Evolutionary conservation across 2,113 vertebrate genomes (phyloP), one percentile per base, ranked within the genome.

Genomic region (Hypocryptadius cinnamomeus): DNA sequence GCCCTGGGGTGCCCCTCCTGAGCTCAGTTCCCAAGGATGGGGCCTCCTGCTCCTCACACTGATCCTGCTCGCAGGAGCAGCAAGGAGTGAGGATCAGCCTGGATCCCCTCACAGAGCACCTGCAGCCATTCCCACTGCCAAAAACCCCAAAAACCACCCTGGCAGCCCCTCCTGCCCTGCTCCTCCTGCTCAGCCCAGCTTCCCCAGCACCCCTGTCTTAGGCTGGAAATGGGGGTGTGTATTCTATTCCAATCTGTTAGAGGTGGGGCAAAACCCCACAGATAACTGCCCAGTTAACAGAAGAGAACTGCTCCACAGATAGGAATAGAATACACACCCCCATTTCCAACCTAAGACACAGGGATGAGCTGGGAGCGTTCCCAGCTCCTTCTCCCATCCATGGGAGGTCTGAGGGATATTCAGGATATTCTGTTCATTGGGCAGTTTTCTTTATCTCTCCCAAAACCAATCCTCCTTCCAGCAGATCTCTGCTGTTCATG

Each of bases 1-100:
- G 1, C 11, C 9, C 30, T 2, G n/a, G 23, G 51, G 25, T 5
- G 19, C 16, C 51, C 19, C 65, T 39, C 33, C 13, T 39, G 23
- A 6, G 57, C 23, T 61, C 9, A 1, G 6, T 6, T 24, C 45
- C 4, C 1, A 8, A 53, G 33, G 40, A 23, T 0, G 20, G 2
- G 22, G 11, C 33, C 35, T 63, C 44, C 47, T 27, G 33, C 25
- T 11, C 47, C 53, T 24, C n/a, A 9, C 1, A 3, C 3, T 25
- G 50, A 50, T 14, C 35, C 31, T 8, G 25, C 7, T 61, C 18
- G 40, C 33, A 2, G 4, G 23, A 9, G 37, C 84, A 79, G 79
- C 25, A 23, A 12, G 63, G 39, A 25, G 39, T 2, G 10, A 19
- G 48, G 39, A 33, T 10, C 37, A 8, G 31, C 6, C 47, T 13